These are phyloP conservation scores for Xestia rhomboidea DNA, from an alignment of 2,888 invertebrate species.

Conservation along the genomic window DNA sequence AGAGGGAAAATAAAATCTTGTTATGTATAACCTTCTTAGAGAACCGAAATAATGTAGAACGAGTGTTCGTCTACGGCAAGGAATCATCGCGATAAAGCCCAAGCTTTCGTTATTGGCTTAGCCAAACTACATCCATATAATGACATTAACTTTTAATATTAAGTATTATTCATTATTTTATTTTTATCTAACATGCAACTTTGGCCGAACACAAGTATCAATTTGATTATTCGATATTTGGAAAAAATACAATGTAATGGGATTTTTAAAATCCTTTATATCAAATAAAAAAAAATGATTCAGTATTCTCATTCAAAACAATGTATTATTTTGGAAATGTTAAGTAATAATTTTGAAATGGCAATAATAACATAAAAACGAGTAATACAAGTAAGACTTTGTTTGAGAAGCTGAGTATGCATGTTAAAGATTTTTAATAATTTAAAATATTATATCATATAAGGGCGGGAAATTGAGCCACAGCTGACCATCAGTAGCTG, in stretches of 20 bases:
- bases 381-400: neutral
- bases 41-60: neutral
- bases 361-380: neutral
- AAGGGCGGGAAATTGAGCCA: conserved; percentile 37
- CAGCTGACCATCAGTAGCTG: neutral
- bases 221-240: neutral
- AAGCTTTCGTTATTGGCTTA: conserved; percentile 51
- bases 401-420: conserved; percentile 35
- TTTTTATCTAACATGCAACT: conserved; percentile 62
- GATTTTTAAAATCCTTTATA: neutral
- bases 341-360: neutral
- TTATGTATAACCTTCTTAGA: conserved; percentile 1
- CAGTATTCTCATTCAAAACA: neutral
- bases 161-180: conserved; percentile 63
- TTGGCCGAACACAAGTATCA: conserved; percentile 14
- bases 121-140: conserved; percentile 60
- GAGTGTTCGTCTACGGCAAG: neutral
- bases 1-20: neutral
- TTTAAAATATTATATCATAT: conserved; percentile 35
- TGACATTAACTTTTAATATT: conserved; percentile 62
- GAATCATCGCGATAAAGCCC: conserved; percentile 37
- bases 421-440: conserved; percentile 52
- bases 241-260: neutral
- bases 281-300: no score
- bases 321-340: neutral